A percentile compares a stretch with the other conserved stretches of the same genome.
Conservation (phyloP, 1,140 invertebrate genomes). For the Drepana arcuata region DNA sequence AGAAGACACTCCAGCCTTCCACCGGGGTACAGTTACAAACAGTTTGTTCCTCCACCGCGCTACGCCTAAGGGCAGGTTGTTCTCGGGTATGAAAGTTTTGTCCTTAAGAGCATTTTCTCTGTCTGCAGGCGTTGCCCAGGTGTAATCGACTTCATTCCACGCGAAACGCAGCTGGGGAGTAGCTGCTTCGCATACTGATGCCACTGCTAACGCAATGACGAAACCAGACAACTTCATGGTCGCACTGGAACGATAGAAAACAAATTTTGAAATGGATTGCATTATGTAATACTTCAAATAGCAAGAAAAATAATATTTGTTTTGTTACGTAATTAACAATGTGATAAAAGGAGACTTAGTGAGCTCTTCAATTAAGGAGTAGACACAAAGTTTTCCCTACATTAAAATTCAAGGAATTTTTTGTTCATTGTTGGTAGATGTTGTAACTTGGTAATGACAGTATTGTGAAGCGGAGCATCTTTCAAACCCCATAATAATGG, state of each 20-base stretch:
- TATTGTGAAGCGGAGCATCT: conserved; percentile 33
- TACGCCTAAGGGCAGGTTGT: conserved; percentile 83
- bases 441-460: conserved; percentile 42
- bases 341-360: too few relatives aligned
- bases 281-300: too few relatives aligned
- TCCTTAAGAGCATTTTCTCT: conserved; percentile 74
- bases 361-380: too few relatives aligned
- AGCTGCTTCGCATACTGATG: conserved; percentile 39
- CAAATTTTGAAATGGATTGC: not conserved
- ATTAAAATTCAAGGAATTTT: too few relatives aligned
- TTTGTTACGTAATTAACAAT: too few relatives aligned
- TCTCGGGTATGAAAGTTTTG: conserved; percentile 76
- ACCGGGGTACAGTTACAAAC: conserved; percentile 84
- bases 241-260: conserved; percentile 30
- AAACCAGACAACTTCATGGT: conserved; percentile 45
- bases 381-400: too few relatives aligned
- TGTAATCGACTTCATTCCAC: conserved; percentile 80
- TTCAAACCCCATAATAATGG: conserved; percentile 27
- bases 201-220: conserved; percentile 33
- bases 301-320: too few relatives aligned
- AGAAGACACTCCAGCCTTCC: conserved; percentile 81
- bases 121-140: conserved; percentile 76
- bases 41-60: conserved; percentile 83
- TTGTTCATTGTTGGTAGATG: conserved; percentile 11
- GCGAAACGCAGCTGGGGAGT: conserved; percentile 80